Evolutionary conservation across 2,113 vertebrate species (phyloP), one percentile per base, ranked within the genome.

Genomic region (Osmerus eperlanus): DNA sequence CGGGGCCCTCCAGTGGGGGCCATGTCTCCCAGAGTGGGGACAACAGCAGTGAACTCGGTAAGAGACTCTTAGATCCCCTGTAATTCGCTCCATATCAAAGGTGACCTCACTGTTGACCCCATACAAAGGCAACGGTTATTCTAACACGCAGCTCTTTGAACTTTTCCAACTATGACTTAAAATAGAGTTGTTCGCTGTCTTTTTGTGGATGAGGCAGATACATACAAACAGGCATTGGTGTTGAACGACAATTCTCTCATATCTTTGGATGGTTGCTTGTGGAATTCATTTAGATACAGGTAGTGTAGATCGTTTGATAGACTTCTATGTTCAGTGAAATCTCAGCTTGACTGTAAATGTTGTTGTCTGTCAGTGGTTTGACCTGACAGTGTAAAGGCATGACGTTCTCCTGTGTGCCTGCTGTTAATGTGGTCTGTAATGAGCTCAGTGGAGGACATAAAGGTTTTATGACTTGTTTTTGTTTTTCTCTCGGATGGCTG

Each of bases 41-140:
- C 93, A 98, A 96, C 94, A 95, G 94, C 93, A 97, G 97, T 59
- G 95, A 98, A 82, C 94, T 97, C 89, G 97, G 97, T 98, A 95
- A 95, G 94, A 90, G 90, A 81, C 55, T 54, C 21, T 11, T 18
- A 32, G 19, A 29, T 19, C 18, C 8, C 47, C 15, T 29, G 6
- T 51, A 56, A 53, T 25, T 67, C 81, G 63, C 71, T 80, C 74
- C 66, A 76, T 79, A 81, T 84, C 73, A 85, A 81, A 78, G 76
- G 51, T 76, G 75, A 78, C 78, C 62, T 79, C 19, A 54, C 3
- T 25, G 66, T 25, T 85, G 80, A 83, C 73, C 75, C 65, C 65
- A 13, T 12, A 16, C 54, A 69, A 32, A 53, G 51, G 28, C 65
- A 64, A 23, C 25, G 67, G 16, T 23, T 3, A 54, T 13, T 18